Evolutionary conservation across 92 coral and sea anemone species (phyloP), one percentile per base, ranked within the genome.

Genomic region (Phenganax subtilis): DNA sequence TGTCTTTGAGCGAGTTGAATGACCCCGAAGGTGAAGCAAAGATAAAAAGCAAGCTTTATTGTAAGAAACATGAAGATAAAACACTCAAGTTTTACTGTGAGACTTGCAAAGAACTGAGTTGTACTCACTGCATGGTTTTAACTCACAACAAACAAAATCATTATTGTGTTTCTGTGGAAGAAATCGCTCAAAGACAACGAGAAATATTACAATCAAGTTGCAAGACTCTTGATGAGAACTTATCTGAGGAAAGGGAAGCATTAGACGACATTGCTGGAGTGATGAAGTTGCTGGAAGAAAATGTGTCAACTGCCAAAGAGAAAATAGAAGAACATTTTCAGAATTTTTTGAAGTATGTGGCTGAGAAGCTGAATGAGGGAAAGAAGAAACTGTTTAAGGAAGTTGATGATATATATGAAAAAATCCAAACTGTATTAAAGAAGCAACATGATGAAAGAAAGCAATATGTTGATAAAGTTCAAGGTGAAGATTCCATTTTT

Each of bases 111-210:
- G 70, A 76, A 30, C 81, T 76, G 3, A 76, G 60, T 29, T 76
- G 81, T 37, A 62, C 52, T 10, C 25, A 76, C 16, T 76, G 81
- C 54, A 77, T 51, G 82, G 82, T 57, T 62, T 77, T 77, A 29
- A 47, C 37, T 53, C 82, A 77, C 57, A 51, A 1, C 70, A 77
- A 47, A 51, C 71, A 64, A 12, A 59, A 62, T 30, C 82, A 77
- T 77, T 37, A 27, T 8, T 77, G 82, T 7, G 70, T 77, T 59
- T 65, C 82, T 6, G 71, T 61, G 44, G 82, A 59, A 14, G 54
- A 59, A 77, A 63, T 76, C 10, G 81, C 62, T 1, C 53, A 57
- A 27, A 60, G 27, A 59, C 69, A 76, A 76, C 57, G 65, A 58
- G 54, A 77, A 31, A 9, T 59, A 15, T 61, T 77, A 37, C 57